These are phyloP conservation scores for Drosophila tropicalis DNA, from an alignment of 1,140 invertebrate genomes.

Conservation along the genomic window DNA sequence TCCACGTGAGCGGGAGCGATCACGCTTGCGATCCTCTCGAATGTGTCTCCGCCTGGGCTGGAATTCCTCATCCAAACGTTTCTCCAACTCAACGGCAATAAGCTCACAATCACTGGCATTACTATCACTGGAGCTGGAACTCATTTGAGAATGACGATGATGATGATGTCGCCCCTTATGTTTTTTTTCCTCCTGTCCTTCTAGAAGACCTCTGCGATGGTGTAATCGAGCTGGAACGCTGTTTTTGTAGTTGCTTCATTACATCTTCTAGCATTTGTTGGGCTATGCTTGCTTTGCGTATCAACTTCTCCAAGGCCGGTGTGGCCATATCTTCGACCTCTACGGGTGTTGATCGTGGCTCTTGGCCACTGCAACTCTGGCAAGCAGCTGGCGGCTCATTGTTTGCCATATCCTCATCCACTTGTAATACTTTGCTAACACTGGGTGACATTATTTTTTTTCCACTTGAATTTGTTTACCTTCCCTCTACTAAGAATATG, in stretches of 20 bases:
- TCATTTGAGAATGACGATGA: constrained; percentile 7
- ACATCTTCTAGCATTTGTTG: constrained; percentile 59
- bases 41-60: constrained; percentile 25
- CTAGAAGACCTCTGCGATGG: constrained; percentile 5
- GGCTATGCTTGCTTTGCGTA: constrained; percentile 50
- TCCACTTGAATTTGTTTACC: too few species aligned
- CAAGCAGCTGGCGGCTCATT: constrained; percentile 41
- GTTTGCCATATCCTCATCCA: constrained; percentile 26
- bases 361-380: constrained; percentile 49
- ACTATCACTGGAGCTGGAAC: constrained; percentile 28
- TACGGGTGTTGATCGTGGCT: constrained; percentile 38
- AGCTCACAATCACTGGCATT: constrained; percentile 42
- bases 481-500: constrained; percentile 36
- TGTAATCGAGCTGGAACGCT: constrained; percentile 18
- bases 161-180: constrained; percentile 22
- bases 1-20: constrained; percentile 49
- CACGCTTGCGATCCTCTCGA: constrained; percentile 45
- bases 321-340: constrained; percentile 64
- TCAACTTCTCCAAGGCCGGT: constrained; percentile 39
- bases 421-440: constrained; percentile 22
- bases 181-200: constrained; percentile 35
- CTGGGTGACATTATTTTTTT: constrained; percentile 62
- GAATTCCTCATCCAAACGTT: constrained; percentile 12
- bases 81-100: constrained; percentile 29
- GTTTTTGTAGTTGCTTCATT: constrained; percentile 40